These are phyloP conservation scores for Alloscopus bannaensis DNA, from an alignment of 2,888 invertebrate species.

Conservation along the genomic window DNA sequence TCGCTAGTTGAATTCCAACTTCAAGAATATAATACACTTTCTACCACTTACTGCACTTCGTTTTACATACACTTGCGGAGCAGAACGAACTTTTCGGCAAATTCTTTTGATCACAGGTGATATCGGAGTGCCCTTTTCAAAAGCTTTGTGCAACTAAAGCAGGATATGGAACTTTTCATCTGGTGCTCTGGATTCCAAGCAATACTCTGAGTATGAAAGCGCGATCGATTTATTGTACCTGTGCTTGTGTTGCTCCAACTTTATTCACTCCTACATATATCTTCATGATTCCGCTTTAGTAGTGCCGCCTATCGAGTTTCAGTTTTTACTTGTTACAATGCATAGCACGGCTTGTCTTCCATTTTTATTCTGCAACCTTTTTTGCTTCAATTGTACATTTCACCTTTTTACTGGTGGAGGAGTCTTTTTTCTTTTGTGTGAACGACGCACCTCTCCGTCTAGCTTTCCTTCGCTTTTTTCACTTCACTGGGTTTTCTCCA, in stretches of 20 bases:
- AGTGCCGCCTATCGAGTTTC: too few relatives aligned
- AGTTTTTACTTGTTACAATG: conserved; percentile 27
- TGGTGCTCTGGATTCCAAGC: conserved; percentile 3
- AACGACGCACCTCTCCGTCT: conserved; percentile 22
- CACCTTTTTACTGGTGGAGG: not conserved
- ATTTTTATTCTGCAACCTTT: not conserved
- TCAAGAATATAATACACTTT: too few relatives aligned
- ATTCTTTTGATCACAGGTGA: too few relatives aligned
- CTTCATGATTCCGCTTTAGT: too few relatives aligned
- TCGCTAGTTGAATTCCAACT: too few relatives aligned
- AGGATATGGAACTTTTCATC: too few relatives aligned
- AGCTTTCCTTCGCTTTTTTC: conserved; percentile 45
- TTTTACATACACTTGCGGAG: too few relatives aligned
- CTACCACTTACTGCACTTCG: too few relatives aligned
- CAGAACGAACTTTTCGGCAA: too few relatives aligned
- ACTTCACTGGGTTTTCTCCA: conserved; percentile 32
- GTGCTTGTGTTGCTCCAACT: not conserved
- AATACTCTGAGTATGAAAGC: not conserved
- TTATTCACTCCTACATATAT: too few relatives aligned
- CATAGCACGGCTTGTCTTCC: conserved; percentile 32
- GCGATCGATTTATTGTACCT: conserved; percentile 37
- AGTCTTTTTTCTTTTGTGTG: conserved; percentile 5
- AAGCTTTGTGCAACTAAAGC: too few relatives aligned
- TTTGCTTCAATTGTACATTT: conserved; percentile 14
- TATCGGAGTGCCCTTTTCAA: too few relatives aligned